phyloP scores from a whole-genome alignment of 23 tunicate species.

The Styela plicata region DNA sequence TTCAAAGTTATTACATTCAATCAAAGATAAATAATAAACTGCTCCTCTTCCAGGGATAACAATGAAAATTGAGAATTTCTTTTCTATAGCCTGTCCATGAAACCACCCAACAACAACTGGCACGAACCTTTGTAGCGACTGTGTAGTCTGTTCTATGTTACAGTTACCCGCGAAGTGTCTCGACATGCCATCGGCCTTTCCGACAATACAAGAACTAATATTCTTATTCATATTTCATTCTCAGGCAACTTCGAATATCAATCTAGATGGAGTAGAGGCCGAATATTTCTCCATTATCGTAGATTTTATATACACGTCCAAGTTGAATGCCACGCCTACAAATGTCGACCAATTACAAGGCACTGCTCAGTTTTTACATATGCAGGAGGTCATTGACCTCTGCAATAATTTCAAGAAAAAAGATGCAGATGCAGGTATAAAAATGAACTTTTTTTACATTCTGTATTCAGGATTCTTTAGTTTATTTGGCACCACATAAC shows the following conservation, averaged over 20 bases:
- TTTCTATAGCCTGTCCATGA: not conserved
- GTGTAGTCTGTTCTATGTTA: not conserved
- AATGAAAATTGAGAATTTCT: not conserved
- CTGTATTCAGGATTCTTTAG: not conserved
- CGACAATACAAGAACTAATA: too few relatives aligned
- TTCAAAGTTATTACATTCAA: too few relatives aligned
- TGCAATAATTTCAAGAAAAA: conserved; percentile 42
- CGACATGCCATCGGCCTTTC: too few relatives aligned
- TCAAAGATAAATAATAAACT: too few relatives aligned
- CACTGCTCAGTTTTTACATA: conserved; percentile 48
- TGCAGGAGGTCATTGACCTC: conserved; percentile 53
- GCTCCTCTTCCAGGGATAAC: too few relatives aligned
- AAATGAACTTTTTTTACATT: too few relatives aligned
- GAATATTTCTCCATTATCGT: conserved; percentile 37
- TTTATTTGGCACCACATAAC: not conserved
- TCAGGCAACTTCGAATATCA: conserved; percentile 33
- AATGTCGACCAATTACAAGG: conserved; percentile 67
- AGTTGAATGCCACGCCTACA: conserved; percentile 23
- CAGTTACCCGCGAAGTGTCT: too few relatives aligned
- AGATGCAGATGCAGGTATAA: conserved; percentile 11
- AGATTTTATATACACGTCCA: conserved; percentile 70
- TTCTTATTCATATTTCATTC: conserved; percentile 6
- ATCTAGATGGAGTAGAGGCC: conserved; percentile 66
- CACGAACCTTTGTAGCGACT: not conserved
- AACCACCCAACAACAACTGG: too few relatives aligned